These are phyloP conservation scores for Callyntrura guangdongensis DNA, from an alignment of 2,888 invertebrate genomes.

Conservation along the genomic window DNA sequence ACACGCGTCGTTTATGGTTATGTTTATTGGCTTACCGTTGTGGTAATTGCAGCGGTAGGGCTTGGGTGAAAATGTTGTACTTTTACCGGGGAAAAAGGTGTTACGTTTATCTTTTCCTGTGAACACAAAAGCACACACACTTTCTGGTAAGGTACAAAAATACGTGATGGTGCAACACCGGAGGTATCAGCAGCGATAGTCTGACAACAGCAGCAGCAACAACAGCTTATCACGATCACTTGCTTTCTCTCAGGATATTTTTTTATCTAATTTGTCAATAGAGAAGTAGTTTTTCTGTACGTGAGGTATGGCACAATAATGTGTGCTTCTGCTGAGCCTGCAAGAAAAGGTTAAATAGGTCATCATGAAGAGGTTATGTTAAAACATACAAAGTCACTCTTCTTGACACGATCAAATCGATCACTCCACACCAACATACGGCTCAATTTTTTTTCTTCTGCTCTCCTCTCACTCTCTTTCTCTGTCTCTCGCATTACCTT, in stretches of 20 bases:
- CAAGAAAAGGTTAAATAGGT: not conserved
- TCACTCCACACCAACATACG: not conserved
- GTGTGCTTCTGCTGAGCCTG: too few relatives aligned
- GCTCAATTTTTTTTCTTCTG: not conserved
- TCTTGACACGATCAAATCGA: constrained; percentile 1
- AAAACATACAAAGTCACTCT: not conserved
- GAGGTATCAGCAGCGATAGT: not conserved
- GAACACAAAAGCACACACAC: not conserved
- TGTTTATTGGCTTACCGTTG: constrained; percentile 51
- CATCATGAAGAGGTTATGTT: not conserved
- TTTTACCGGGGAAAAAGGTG: not conserved
- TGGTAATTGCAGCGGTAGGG: constrained; percentile 26
- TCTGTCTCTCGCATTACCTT: too few relatives aligned
- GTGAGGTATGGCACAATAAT: not conserved
- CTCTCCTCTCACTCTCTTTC: not conserved
- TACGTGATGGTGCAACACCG: constrained; percentile 1
- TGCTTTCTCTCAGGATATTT: not conserved
- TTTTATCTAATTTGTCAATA: constrained; percentile 26
- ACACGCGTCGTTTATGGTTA: constrained; percentile 59
- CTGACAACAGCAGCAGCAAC: not conserved
- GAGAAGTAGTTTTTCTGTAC: not conserved
- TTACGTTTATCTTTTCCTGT: not conserved
- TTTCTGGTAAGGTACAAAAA: not conserved
- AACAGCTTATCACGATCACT: too few relatives aligned
- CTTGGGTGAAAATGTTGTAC: constrained; percentile 8